Conservation (phyloP, 1,140 invertebrate genomes). For the Cydia splendana region DNA sequence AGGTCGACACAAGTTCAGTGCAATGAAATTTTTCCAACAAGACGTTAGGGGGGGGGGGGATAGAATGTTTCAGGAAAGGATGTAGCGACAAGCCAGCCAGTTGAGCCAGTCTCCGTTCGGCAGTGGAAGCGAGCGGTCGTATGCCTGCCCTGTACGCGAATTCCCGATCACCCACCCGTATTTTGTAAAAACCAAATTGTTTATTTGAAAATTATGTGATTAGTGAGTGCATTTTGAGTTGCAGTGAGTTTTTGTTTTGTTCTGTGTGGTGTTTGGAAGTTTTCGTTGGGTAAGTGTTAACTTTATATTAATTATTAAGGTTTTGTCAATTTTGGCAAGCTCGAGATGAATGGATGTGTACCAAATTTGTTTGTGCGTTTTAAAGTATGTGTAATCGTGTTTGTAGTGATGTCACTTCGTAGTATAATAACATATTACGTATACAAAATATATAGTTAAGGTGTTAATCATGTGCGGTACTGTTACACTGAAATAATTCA, state of each 20-base stretch:
- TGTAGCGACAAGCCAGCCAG: background rate
- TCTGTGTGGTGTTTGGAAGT: background rate
- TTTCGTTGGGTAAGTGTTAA: constrained; percentile 14
- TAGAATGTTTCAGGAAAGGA: constrained; percentile 13
- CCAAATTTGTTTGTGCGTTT: background rate
- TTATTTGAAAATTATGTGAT: background rate
- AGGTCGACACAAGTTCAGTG: background rate
- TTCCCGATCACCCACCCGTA: background rate
- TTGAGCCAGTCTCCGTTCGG: constrained; percentile 1
- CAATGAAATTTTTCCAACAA: constrained; percentile 27
- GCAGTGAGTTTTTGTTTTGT: background rate
- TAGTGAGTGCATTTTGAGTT: constrained; percentile 15
- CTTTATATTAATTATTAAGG: background rate
- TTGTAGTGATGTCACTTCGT: background rate
- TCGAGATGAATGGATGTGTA: background rate
- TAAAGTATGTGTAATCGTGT: no score
- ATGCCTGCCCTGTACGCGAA: background rate
- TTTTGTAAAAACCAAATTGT: background rate
- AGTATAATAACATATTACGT: background rate
- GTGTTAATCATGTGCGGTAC: no score
- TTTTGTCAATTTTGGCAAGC: background rate
- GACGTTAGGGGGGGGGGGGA: background rate
- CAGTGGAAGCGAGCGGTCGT: constrained; percentile 1
- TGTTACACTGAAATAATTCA: no score
- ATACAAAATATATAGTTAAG: no score